These are phyloP conservation scores for Orussus abietinus DNA, from an alignment of 1,140 invertebrate genomes.

Conservation along the genomic window DNA sequence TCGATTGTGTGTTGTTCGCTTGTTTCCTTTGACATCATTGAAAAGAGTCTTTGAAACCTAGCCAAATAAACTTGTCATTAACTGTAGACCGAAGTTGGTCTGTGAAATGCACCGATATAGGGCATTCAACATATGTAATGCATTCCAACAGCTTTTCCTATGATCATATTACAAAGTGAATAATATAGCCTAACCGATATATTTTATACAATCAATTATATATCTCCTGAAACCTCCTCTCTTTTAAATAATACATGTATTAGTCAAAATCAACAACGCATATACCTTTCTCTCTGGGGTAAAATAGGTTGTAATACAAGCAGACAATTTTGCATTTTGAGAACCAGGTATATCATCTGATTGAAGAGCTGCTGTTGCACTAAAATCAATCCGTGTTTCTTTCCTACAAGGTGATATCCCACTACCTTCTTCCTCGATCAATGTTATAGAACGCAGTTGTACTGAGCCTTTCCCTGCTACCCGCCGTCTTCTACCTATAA, in stretches of 20 bases:
- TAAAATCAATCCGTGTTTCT: constrained; percentile 19
- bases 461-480: constrained; percentile 1
- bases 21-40: constrained; percentile 8
- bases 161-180: not conserved
- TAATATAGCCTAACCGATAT: constrained; percentile 9
- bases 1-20: constrained; percentile 7
- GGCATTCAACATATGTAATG: constrained; percentile 14
- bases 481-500: constrained; percentile 24
- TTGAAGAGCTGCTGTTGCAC: not conserved
- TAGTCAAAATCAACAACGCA: constrained; percentile 1
- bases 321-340: constrained; percentile 6
- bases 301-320: not conserved
- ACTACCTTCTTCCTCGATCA: constrained; percentile 1
- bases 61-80: too few relatives aligned
- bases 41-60: too few relatives aligned
- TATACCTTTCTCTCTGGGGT: constrained; percentile 7
- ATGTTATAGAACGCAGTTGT: constrained; percentile 8
- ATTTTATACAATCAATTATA: not conserved
- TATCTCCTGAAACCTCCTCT: not conserved
- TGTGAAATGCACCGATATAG: too few relatives aligned
- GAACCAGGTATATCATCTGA: constrained; percentile 8
- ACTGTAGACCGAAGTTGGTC: too few relatives aligned
- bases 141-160: not conserved
- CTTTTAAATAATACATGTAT: not conserved
- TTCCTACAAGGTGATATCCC: constrained; percentile 18